phyloP scores from a whole-genome alignment of 1,140 invertebrate species.

The Bactericera cockerelli region DNA sequence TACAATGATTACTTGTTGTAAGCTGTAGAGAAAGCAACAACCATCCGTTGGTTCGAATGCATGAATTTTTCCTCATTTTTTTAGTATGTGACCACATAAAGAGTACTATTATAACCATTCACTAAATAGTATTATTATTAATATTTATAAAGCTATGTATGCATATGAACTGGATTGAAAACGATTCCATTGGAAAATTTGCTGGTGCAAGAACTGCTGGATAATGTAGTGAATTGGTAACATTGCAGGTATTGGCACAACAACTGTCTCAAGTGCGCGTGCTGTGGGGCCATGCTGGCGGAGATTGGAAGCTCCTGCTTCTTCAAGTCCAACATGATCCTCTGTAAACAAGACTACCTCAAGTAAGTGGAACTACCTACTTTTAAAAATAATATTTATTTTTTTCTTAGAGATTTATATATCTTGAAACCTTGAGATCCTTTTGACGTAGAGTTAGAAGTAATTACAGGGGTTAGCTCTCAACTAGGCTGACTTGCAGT shows the following conservation, averaged over 20 bases:
- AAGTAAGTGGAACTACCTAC: slow-evolving; percentile 44
- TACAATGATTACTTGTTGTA: too few species aligned
- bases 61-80: too few species aligned
- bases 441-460: too few species aligned
- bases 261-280: slow-evolving; percentile 80
- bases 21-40: too few species aligned
- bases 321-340: slow-evolving; percentile 77
- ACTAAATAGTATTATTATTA: too few species aligned
- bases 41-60: too few species aligned
- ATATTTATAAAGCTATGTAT: background rate
- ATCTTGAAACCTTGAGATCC: too few species aligned
- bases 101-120: too few species aligned
- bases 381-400: background rate
- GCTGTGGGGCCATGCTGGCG: slow-evolving; percentile 66
- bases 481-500: too few species aligned
- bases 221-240: slow-evolving; percentile 46
- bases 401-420: too few species aligned
- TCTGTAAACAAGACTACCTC: slow-evolving; percentile 85
- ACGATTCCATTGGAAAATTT: background rate
- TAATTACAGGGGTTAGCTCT: too few species aligned
- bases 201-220: background rate
- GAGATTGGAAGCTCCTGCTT: slow-evolving; percentile 82
- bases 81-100: too few species aligned
- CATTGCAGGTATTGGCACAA: slow-evolving; percentile 91
- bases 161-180: background rate